A percentile compares a stretch with the other conserved stretches of the same genome.
Conservation (phyloP, 35 echinoderm and acorn worm genomes). For the Heliocidaris tuberculata region DNA sequence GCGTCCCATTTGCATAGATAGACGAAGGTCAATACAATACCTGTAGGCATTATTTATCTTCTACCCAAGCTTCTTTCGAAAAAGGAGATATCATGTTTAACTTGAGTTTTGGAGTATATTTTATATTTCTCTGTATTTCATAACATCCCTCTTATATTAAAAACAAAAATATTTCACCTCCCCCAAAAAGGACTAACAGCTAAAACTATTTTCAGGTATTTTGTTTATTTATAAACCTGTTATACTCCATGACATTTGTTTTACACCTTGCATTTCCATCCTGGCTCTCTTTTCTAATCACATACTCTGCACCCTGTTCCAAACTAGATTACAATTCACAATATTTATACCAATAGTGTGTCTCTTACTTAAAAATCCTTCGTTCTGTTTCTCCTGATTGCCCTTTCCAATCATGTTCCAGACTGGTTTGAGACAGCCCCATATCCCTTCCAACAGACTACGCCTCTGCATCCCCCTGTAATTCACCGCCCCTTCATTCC, state of each 20-base stretch:
- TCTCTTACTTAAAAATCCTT: conserved; percentile 34
- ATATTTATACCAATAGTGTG: not conserved
- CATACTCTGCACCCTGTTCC: not conserved
- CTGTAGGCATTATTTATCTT: not conserved
- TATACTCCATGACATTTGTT: not conserved
- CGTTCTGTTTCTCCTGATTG: conserved; percentile 75
- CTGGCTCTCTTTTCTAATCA: not conserved
- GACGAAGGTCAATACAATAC: not conserved
- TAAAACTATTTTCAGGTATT: not conserved
- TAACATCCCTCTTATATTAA: not conserved
- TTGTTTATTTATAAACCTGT: not conserved
- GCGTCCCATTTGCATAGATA: not conserved
- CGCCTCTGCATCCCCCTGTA: conserved; percentile 74
- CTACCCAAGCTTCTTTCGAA: not conserved
- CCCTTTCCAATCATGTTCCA: conserved; percentile 93
- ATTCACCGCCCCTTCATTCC: conserved; percentile 44
- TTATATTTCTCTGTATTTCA: too few species aligned
- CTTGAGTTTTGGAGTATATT: not conserved
- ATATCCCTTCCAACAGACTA: conserved; percentile 83
- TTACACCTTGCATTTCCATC: not conserved
- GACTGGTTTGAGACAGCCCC: conserved; percentile 90
- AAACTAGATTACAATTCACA: not conserved
- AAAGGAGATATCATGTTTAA: not conserved
- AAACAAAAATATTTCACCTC: too few species aligned
- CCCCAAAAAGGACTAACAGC: not conserved